These are phyloP conservation scores for Wasmannia auropunctata DNA, from an alignment of 1,140 invertebrate genomes.

Conservation along the genomic window DNA sequence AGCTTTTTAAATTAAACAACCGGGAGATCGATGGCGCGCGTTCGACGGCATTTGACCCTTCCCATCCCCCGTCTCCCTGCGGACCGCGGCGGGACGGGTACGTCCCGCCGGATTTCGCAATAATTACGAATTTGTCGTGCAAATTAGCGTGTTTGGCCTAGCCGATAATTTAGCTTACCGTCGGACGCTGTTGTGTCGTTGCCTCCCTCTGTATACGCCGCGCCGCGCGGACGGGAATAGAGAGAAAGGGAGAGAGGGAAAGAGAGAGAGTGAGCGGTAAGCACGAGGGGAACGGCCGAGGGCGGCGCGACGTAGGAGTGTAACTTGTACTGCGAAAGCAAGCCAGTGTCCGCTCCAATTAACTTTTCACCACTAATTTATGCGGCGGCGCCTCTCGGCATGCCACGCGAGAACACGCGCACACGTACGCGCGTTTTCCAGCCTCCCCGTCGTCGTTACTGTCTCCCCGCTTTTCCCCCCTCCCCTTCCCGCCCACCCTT, in stretches of 20 bases:
- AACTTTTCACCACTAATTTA: conserved; percentile 82
- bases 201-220: conserved; percentile 9
- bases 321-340: conserved; percentile 78
- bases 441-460: conserved; percentile 18
- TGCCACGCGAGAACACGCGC: conserved; percentile 48
- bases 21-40: neutral
- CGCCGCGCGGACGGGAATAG: too few relatives aligned
- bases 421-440: conserved; percentile 49
- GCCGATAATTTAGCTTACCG: conserved; percentile 64
- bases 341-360: conserved; percentile 80
- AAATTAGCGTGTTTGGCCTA: conserved; percentile 68
- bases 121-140: conserved; percentile 74
- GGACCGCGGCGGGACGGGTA: neutral
- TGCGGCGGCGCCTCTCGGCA: conserved; percentile 70
- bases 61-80: too few relatives aligned
- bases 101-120: conserved; percentile 60
- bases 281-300: conserved; percentile 13
- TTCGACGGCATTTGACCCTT: neutral
- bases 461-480: neutral
- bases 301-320: conserved; percentile 58
- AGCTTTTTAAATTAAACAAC: conserved; percentile 10
- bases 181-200: conserved; percentile 31
- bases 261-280: neutral
- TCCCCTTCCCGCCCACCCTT: neutral
- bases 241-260: too few relatives aligned